These are phyloP conservation scores for Apodemia duryi DNA, from an alignment of 2,888 invertebrate genomes.

Conservation along the genomic window DNA sequence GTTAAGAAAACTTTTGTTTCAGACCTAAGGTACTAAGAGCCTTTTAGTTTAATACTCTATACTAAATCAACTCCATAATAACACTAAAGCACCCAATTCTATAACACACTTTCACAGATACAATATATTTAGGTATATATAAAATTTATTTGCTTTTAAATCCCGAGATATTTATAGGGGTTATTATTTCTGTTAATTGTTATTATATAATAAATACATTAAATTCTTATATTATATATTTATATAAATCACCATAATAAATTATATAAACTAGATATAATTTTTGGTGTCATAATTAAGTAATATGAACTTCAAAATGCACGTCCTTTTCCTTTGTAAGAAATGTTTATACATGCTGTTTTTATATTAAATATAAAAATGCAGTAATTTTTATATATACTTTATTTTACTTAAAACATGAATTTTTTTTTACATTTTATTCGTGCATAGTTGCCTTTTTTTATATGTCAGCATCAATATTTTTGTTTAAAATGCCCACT, in stretches of 20 bases:
- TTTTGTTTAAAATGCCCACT: no score
- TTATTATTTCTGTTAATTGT: not conserved
- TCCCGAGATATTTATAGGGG: not conserved
- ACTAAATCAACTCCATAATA: conserved; percentile 16
- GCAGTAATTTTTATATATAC: not conserved
- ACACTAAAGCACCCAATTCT: conserved; percentile 21
- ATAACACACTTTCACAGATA: conserved; percentile 9
- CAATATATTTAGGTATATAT: conserved; percentile 3
- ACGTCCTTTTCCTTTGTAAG: not conserved
- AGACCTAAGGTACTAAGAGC: not conserved
- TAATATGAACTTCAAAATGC: not conserved
- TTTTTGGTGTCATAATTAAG: conserved; percentile 3
- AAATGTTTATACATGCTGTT: not conserved
- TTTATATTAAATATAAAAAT: conserved; percentile 10
- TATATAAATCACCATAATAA: conserved; percentile 8
- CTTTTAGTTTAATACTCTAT: conserved; percentile 16
- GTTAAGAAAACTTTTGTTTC: not conserved
- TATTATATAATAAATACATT: conserved; percentile 4
- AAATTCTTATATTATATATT: conserved; percentile 12
- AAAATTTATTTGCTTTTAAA: not conserved
- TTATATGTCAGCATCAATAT: not conserved
- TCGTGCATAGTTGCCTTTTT: not conserved
- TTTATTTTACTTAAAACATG: not conserved
- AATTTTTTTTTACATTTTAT: not conserved
- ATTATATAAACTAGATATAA: conserved; percentile 15